Base-by-base conservation (phyloP, 2,888 invertebrate species). In the Leptopilina syphax region DNA sequence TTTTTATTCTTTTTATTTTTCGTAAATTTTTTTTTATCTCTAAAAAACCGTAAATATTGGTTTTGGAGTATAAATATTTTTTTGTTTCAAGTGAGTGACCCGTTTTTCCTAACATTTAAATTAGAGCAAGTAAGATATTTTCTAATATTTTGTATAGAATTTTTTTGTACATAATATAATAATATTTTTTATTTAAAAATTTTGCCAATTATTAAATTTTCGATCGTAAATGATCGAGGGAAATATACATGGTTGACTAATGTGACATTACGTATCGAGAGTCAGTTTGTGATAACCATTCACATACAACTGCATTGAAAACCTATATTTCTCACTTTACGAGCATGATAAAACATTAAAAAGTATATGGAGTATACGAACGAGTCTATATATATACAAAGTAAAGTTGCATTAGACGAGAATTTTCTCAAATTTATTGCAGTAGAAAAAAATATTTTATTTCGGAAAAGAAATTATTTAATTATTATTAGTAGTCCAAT, bases 261-360 rank as follows among this genome's bases (percentile, higher is more conserved):
- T 60, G 60, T 60, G 60, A 60, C 60, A 60, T 34, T 24, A 13
- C 13, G 50, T 70, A 54, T 70, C 27, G 54, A 70, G 70, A 54
- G 70, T 50, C 24, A 54, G 6, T 13, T 70, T 70, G 70, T 54
- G 50, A 70, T 70, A 70, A 50, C 54, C 54, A 70, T 68, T 68
- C 18, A 47, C 50, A 68, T 68, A 47, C 50, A 68, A 6, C 24
- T 70, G 50, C 54, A 54, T 54, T 70, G 70, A 24, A 54, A 27
- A 70, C 70, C 70, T 50, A 70, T 60, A 60, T 60, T 60, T 60
- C 27, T 70, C 54, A 70, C 24, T 70, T 70, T 54, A 70, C 54
- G 70, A 70, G 70, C n/a, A 18, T 70, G 54, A 70, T 70, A 70
- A 70, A 70, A 70, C 70, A 70, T 70, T 65, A 65, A 12, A 13